Base-by-base conservation (phyloP, 2,797 vertebrate species). In the Diceros bicornis region DNA sequence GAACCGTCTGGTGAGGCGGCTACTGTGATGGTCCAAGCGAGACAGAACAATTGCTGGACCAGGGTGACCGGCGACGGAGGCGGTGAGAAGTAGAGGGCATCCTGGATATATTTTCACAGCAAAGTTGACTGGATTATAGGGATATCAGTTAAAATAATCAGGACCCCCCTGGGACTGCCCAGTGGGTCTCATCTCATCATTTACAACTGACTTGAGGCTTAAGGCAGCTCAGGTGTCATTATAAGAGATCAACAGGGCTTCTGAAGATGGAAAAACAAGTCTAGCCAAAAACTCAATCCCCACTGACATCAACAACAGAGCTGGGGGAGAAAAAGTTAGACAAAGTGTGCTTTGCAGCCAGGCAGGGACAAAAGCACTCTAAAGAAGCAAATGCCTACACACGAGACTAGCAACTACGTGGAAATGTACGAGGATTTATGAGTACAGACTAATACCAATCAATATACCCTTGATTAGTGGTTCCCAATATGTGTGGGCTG, bases 61-160 rank as follows among this genome's bases (percentile, higher is more conserved):
- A 50, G 44, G 20, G 16, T 16, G 18, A 68, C 5, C 3, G 0
- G 17, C 1, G 5, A 20, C 2, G 12, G 32, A 57, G 32, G n/a
- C 4, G 5, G 10, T 4, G 9, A 69, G 23, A 23, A 75, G 37
- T 0, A 34, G 20, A 34, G 32, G 52, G 1, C n/a, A 64, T 12
- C 47, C 52, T 0, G 13, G 14, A 6, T 25, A 59, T 2, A 7
- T 32, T 41, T 75, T 17, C 47, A 50, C 23, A 13, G n/a, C 4
- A 11, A 25, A 32, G 41, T 1, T 68, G 47, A 59, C 8, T 3
- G 23, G 62, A 50, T 41, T 44, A 47, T 0, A 81, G 34, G 21
- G 44, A 57, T 3, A 21, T 1, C 12, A 12, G 52, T 37, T 18
- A 41, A 52, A 61, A 61, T 14, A 41, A 37, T 13, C 44, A 71